Evolutionary conservation across 1,140 invertebrate genomes (phyloP).

Genomic region (Monomorium pharaonis): DNA sequence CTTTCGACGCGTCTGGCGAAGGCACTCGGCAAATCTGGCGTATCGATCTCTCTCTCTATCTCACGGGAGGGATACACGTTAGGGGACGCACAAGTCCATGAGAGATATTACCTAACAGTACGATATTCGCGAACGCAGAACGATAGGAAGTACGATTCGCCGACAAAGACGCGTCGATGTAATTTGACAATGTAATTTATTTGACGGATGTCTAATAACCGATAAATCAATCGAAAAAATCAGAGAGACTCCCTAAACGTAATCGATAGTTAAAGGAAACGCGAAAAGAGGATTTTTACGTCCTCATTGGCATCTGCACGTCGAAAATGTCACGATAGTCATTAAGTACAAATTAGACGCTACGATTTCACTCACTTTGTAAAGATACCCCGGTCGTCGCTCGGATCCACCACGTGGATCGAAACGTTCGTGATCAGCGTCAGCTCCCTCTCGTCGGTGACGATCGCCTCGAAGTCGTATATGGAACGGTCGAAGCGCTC

Average conservation of each 20-base stretch:
- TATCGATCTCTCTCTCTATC: conserved; percentile 51
- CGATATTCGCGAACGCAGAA: not conserved
- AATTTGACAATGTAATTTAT: not conserved
- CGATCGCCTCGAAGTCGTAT: conserved; percentile 94
- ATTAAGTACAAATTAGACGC: not conserved
- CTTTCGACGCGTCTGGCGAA: conserved; percentile 17
- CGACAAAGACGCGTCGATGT: not conserved
- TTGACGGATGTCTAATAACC: not conserved
- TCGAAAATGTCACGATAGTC: not conserved
- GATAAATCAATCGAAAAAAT: not conserved
- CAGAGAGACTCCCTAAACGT: not conserved
- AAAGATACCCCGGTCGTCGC: conserved; percentile 88
- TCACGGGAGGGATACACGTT: not conserved
- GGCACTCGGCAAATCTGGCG: not conserved
- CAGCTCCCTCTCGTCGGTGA: conserved; percentile 88
- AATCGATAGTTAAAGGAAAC: not conserved
- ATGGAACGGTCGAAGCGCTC: conserved; percentile 88
- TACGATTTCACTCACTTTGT: conserved; percentile 87
- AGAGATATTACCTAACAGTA: not conserved
- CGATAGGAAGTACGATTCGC: not conserved
- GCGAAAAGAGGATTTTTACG: not conserved
- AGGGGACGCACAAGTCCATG: not conserved
- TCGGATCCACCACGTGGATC: conserved; percentile 92
- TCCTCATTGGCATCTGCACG: not conserved
- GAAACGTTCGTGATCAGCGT: conserved; percentile 92